Percentiles rank a stretch among this genome's conserved stretches.
Conservation (phyloP, 1,140 invertebrate species). For the Drosophila nigrodunni region DNA sequence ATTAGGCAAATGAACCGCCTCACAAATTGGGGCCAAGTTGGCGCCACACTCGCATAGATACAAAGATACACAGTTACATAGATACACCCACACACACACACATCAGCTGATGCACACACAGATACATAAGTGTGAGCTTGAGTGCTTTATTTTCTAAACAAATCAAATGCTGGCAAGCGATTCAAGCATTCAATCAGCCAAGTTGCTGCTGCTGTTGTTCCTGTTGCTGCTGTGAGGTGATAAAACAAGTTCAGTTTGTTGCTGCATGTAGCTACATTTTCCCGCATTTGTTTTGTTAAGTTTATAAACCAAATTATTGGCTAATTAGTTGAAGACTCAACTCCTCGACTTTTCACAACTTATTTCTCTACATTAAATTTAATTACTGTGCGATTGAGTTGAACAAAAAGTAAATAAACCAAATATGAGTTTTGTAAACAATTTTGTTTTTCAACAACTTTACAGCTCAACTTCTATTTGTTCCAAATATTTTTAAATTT, state of each 20-base stretch:
- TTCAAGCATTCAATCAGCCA: constrained; percentile 72
- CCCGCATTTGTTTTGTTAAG: constrained; percentile 30
- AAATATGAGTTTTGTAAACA: constrained; percentile 40
- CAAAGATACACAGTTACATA: constrained; percentile 37
- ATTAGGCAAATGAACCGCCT: constrained; percentile 76
- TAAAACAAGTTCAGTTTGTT: constrained; percentile 68
- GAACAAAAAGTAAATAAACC: background rate
- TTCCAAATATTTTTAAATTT: constrained; percentile 11
- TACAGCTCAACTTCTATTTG: background rate
- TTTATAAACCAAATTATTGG: constrained; percentile 72
- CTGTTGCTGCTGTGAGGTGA: constrained; percentile 59
- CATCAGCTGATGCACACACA: constrained; percentile 23
- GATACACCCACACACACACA: constrained; percentile 45
- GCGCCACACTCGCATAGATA: constrained; percentile 66
- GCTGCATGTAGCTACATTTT: constrained; percentile 13
- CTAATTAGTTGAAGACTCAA: constrained; percentile 57
- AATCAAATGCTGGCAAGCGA: constrained; percentile 75
- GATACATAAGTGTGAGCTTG: constrained; percentile 42
- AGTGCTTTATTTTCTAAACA: constrained; percentile 80
- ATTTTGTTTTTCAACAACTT: constrained; percentile 4
- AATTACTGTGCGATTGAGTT: constrained; percentile 10
- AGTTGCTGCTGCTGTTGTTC: constrained; percentile 53
- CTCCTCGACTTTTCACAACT: background rate
- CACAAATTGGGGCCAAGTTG: constrained; percentile 77
- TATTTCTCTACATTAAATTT: constrained; percentile 26